These are phyloP conservation scores for Anaspis maculata DNA, from an alignment of 2,888 invertebrate genomes.

Conservation along the genomic window DNA sequence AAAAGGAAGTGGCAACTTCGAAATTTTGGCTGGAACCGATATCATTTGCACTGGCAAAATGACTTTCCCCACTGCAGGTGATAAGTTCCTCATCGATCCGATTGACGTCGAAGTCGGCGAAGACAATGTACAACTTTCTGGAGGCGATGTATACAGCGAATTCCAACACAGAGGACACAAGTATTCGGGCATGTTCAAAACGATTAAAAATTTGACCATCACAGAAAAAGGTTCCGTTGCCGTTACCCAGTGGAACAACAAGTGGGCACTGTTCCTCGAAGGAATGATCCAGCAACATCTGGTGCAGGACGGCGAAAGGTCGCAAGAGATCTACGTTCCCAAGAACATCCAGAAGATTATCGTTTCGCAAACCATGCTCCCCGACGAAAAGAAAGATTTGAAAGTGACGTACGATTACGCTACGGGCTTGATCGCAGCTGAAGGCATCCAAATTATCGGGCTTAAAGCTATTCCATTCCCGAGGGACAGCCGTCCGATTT, in stretches of 20 bases:
- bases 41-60: constrained; percentile 65
- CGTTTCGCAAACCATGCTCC: constrained; percentile 34
- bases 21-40: constrained; percentile 46
- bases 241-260: constrained; percentile 37
- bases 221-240: constrained; percentile 35
- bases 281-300: constrained; percentile 76
- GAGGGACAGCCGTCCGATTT: constrained; percentile 23
- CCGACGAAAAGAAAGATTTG: constrained; percentile 27
- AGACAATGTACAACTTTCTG: constrained; percentile 46
- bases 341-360: constrained; percentile 48
- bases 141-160: constrained; percentile 63
- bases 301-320: constrained; percentile 52
- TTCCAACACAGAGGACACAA: constrained; percentile 62
- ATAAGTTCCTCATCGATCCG: constrained; percentile 47
- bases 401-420: constrained; percentile 31
- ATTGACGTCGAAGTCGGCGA: constrained; percentile 39
- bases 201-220: constrained; percentile 29
- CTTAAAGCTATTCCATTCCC: constrained; percentile 26
- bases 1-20: constrained; percentile 39
- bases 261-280: constrained; percentile 86
- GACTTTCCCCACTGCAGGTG: constrained; percentile 49
- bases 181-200: constrained; percentile 32
- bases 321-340: constrained; percentile 64
- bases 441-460: constrained; percentile 34
- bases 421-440: constrained; percentile 30